phyloP scores from a whole-genome alignment of 2,113 vertebrate genomes.

The Protomyctophum bolini region DNA sequence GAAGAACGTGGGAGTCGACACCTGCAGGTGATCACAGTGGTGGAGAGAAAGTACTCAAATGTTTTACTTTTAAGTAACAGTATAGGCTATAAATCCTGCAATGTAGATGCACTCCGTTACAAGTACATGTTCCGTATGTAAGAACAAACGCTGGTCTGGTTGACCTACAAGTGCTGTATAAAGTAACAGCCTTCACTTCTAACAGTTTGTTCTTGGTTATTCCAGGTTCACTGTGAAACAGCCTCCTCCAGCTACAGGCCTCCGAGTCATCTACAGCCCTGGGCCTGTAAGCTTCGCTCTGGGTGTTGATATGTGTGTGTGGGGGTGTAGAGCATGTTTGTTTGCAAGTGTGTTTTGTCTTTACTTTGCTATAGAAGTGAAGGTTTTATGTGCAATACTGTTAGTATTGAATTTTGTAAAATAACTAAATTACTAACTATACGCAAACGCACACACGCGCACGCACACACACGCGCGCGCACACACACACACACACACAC shows the following conservation, averaged over 20 bases:
- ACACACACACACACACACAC: too few species aligned
- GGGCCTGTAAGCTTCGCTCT: slow-evolving; percentile 82
- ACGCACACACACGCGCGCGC: too few species aligned
- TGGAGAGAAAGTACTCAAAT: too few species aligned
- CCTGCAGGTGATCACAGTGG: slow-evolving; percentile 80
- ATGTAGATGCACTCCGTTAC: neutral
- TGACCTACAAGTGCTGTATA: neutral
- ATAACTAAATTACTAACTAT: too few species aligned
- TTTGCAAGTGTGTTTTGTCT: too few species aligned
- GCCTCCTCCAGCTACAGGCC: slow-evolving; percentile 81
- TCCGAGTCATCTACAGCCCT: slow-evolving; percentile 83
- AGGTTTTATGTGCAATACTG: neutral
- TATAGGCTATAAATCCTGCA: neutral
- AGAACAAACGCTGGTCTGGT: too few species aligned
- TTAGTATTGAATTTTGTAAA: neutral
- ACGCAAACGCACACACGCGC: too few species aligned
- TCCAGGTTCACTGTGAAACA: slow-evolving; percentile 88
- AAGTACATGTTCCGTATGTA: too few species aligned
- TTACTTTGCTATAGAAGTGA: neutral
- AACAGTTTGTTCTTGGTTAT: slow-evolving; percentile 31
- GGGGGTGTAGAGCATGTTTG: too few species aligned
- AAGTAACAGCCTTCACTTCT: slow-evolving; percentile 29
- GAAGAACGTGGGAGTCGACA: slow-evolving; percentile 86
- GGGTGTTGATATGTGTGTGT: neutral
- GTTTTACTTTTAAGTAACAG: too few species aligned